These are phyloP conservation scores for Nipponia nippon DNA, from an alignment of 2,113 vertebrate species.

Conservation along the genomic window DNA sequence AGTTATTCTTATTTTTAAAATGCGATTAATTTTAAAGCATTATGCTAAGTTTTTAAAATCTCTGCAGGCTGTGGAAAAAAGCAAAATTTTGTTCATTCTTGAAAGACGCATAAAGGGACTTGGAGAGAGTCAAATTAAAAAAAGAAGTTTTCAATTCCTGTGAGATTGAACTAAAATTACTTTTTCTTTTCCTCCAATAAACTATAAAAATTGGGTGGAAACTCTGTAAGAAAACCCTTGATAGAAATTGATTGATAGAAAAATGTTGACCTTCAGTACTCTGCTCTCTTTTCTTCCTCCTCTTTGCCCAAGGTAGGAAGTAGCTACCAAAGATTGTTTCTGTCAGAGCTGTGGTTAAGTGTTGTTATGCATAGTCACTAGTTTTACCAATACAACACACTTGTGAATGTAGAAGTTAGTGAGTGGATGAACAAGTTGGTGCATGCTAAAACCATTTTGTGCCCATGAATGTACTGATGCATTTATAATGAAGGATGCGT, in stretches of 20 bases:
- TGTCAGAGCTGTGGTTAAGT: background rate
- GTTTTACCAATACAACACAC: background rate
- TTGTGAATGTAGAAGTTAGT: background rate
- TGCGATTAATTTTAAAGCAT: conserved; percentile 19
- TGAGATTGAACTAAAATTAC: background rate
- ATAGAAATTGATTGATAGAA: background rate
- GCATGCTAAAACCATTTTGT: background rate
- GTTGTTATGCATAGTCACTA: background rate
- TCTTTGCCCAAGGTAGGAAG: background rate
- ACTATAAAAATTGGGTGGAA: background rate
- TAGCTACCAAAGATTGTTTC: background rate
- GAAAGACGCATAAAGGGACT: background rate
- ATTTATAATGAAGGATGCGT: background rate
- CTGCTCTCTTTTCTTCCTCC: background rate
- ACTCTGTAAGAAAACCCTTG: background rate
- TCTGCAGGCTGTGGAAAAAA: background rate
- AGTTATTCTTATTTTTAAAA: background rate
- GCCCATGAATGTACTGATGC: background rate
- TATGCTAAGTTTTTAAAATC: background rate
- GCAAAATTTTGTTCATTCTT: background rate
- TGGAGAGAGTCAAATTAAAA: background rate
- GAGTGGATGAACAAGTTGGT: background rate
- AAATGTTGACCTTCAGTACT: background rate
- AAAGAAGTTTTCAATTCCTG: background rate
- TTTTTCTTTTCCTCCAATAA: background rate